A percentile compares a stretch with the other conserved stretches of the same genome.
phyloP scores from a whole-genome alignment of 1,140 invertebrate species.

The Bathynomus jamesi region DNA sequence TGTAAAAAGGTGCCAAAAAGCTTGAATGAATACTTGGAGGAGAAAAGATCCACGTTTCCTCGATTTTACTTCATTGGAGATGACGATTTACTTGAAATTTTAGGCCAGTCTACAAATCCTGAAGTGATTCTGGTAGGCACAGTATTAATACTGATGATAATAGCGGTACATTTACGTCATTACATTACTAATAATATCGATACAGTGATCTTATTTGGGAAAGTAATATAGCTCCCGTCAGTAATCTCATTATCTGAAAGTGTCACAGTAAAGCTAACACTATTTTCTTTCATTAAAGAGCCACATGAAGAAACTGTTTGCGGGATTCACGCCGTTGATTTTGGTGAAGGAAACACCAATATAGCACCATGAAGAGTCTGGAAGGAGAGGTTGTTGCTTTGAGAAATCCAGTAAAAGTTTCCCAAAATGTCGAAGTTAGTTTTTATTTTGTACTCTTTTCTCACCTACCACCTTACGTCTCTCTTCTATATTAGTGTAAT shows the following conservation, averaged over 20 bases:
- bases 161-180: too few relatives aligned
- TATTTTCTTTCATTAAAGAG: too few relatives aligned
- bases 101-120: conserved; percentile 75
- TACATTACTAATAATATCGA: too few relatives aligned
- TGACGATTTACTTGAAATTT: conserved; percentile 87
- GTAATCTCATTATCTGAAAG: too few relatives aligned
- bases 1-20: conserved; percentile 79
- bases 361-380: conserved; percentile 67
- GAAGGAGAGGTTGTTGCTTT: conserved; percentile 79
- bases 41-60: conserved; percentile 87
- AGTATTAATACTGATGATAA: too few relatives aligned
- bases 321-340: conserved; percentile 68
- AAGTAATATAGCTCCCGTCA: too few relatives aligned
- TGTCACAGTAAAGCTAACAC: too few relatives aligned
- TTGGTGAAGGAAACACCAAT: conserved; percentile 54
- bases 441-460: too few relatives aligned
- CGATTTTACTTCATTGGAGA: conserved; percentile 94
- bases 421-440: conserved; percentile 67
- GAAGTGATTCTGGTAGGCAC: conserved; percentile 64
- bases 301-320: conserved; percentile 91
- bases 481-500: too few relatives aligned
- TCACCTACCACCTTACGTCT: too few relatives aligned
- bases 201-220: too few relatives aligned
- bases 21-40: conserved; percentile 90
- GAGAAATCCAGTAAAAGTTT: conserved; percentile 63